Conservation (phyloP, 2,113 vertebrate species). For the Brienomyrus brachyistius region DNA sequence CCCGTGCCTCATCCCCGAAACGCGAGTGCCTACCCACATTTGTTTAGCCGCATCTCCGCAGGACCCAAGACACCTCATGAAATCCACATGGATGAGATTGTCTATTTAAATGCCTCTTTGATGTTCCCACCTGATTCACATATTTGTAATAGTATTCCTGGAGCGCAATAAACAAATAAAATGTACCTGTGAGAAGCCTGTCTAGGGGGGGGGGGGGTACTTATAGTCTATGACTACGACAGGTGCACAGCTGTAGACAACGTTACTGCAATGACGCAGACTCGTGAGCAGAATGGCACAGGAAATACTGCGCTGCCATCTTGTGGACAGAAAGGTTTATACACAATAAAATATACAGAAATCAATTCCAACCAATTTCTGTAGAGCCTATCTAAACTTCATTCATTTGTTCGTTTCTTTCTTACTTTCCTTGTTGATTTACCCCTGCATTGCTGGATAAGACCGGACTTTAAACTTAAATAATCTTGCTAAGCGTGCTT, state of each 20-base stretch:
- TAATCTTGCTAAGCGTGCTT: background rate
- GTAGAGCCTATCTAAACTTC: background rate
- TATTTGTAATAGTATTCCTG: background rate
- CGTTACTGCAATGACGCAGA: background rate
- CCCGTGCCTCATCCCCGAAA: background rate
- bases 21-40: background rate
- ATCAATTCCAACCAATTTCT: background rate
- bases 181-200: background rate
- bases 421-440: background rate
- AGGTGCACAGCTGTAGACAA: slow-evolving; percentile 15
- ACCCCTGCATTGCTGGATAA: background rate
- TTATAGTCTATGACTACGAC: background rate
- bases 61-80: background rate
- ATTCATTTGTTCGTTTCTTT: background rate
- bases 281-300: background rate
- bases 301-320: slow-evolving; percentile 37
- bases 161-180: background rate
- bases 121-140: background rate
- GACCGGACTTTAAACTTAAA: background rate
- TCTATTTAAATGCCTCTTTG: background rate
- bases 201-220: background rate
- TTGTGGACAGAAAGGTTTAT: slow-evolving; percentile 27
- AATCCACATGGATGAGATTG: background rate
- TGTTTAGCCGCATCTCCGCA: background rate
- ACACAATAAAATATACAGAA: background rate